Evolutionary conservation across 2,113 vertebrate species (phyloP), one percentile per base, ranked within the genome.

Genomic region (Tragelaphus strepsiceros): DNA sequence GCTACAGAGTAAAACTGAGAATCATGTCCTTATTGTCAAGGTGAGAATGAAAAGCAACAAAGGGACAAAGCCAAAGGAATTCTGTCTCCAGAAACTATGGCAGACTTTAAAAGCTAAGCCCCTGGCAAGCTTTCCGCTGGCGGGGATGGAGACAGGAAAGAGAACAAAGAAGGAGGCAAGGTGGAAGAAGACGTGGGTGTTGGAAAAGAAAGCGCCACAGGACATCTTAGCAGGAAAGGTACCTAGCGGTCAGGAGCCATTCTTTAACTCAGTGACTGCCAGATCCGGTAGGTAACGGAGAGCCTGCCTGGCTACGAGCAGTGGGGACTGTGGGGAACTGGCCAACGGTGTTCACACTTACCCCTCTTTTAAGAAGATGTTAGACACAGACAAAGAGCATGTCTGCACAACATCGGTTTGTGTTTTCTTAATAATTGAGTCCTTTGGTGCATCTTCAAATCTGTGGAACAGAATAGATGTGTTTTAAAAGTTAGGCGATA

Each of bases 31-130:
- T 80, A 97, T 97, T 98, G 97, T 97, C 96, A 98, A 98, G 98
- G 98, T 98, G 97, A 98, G 97, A 90, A 90, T 97, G 74, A 91
- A 98, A 95, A 97, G 92, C 96, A 97, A 93, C 90, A 98, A 98
- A 97, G 53, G 93, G 78, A 97, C 0, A 10, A 88, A 96, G 80
- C 96, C 91, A 88, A 88, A 96, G 90, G 91, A 96, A 96, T 96
- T 81, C 71, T 96, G 59, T 95, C 93, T 71, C 96, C 64, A 97
- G 95, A 94, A 97, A 96, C 83, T 19, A 90, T 46, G 94, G 93
- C 87, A 95, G 84, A 94, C 86, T 74, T 97, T 87, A 94, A 97
- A 97, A 94, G 94, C 87, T 51, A 87, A 96, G 83, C 59, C 86
- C 85, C 86, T 97, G 74, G 94, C 82, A 90, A 85, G 93, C 46